Evolutionary conservation across 2,888 invertebrate genomes (phyloP).

Genomic region (Trileptium ribeirensis): DNA sequence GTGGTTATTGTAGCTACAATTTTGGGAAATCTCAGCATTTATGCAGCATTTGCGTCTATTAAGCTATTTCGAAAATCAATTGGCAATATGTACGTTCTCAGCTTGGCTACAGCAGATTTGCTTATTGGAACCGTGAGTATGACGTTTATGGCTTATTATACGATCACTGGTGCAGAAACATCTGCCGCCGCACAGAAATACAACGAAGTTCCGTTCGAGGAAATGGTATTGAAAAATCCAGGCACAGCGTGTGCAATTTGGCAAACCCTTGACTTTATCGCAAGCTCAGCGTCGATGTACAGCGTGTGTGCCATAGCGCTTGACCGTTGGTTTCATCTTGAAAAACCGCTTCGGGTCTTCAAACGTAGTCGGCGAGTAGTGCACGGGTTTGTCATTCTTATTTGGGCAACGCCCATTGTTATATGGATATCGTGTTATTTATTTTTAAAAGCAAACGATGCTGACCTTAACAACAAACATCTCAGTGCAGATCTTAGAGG

Average conservation of each 20-base stretch:
- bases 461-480: not conserved
- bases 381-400: conserved; percentile 34
- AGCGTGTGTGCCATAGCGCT: conserved; percentile 44
- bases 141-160: conserved; percentile 36
- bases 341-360: conserved; percentile 44
- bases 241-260: conserved; percentile 34
- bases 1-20: not conserved
- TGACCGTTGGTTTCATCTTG: conserved; percentile 43
- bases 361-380: conserved; percentile 40
- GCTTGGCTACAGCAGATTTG: conserved; percentile 41
- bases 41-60: not conserved
- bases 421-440: conserved; percentile 40
- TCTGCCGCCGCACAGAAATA: not conserved
- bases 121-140: conserved; percentile 39
- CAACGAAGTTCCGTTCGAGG: not conserved
- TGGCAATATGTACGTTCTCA: conserved; percentile 42
- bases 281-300: conserved; percentile 42
- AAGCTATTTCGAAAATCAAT: conserved; percentile 29
- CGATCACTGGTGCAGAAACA: conserved; percentile 14
- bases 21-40: not conserved
- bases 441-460: conserved; percentile 8
- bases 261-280: conserved; percentile 39
- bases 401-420: conserved; percentile 42
- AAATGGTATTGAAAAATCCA: not conserved
- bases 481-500: not conserved